Base-by-base conservation (phyloP, 2,888 invertebrate species). In the Laothoe populi region DNA sequence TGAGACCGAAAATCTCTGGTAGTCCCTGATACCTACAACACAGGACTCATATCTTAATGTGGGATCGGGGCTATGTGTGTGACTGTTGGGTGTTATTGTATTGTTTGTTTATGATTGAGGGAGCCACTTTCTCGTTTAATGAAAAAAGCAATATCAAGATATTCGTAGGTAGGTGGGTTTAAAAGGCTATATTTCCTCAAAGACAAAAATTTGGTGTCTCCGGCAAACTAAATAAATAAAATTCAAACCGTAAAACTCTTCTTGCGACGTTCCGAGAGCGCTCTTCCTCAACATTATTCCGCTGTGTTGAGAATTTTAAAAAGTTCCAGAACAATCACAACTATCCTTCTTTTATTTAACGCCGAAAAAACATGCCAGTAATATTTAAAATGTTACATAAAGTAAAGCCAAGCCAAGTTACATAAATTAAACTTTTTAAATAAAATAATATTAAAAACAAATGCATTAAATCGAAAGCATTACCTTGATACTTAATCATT, bases 201-300 rank as follows among this genome's bases (percentile, higher is more conserved):
- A 60, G 21, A 40, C 23, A 23, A 35, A 40, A 48, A 26, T 42
- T 42, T 23, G 38, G 40, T 23, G 42, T 23, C 16, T 19, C 3
- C 58, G 42, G 40, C 11, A 23, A 24, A 40, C 40, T 38, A 60
- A 60, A 46, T 45, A 66, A 46, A 63, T 64, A 61, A 64, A 61
- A 67, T 66, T 61, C 59, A 62, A 65, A 88, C 89, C 89, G 64
- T 83, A 83, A 67, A 77, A 78, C 64, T 90, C 90, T 65, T 90
- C 90, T 65, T 88, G 87, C 38, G 83, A 80, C 48, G 88, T 90
- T 40, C 90, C 90, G 40, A 87, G 80, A 23, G 73, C 71, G 61
- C 73, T 75, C 68, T 85, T 88, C 66, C 81, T 77, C 58, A 82
- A 66, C 79, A 83, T 82, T 57, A 57, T 66, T 61, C 53, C 49